Evolutionary conservation across 2,888 invertebrate genomes (phyloP), one percentile per base, ranked within the genome.

Genomic region (Apotomis turbidana): DNA sequence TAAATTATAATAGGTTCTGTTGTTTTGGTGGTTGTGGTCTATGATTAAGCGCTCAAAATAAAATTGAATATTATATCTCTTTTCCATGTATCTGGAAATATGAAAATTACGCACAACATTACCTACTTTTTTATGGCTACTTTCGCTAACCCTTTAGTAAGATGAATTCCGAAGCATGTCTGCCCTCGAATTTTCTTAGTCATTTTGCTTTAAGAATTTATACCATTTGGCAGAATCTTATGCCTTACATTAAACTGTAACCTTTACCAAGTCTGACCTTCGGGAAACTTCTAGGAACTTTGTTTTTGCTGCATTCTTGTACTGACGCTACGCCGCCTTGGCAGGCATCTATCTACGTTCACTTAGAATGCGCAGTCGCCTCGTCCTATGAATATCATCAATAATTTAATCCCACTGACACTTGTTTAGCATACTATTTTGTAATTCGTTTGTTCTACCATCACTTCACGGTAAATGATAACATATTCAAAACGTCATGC

Each of bases 331-430:
- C 70, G 38, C 68, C 46, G 52, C 67, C 68, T 72, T 72, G 68
- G 72, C 52, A 64, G 27, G 46, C 59, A 41, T 69, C 74, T 69
- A 69, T 72, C 73, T 64, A 66, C 66, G 58, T 69, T 68, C 75
- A 75, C 76, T 78, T 75, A 62, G 67, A 80, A 80, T 79, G 78
- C 79, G 15, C 74, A 75, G 74, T 78, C 74, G 76, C 75, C 75
- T 78, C 73, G 74, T 74, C 75, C 76, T 79, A 78, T 78, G 78
- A 79, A 81, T 82, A 78, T n/a, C 70, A 78, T 80, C 78, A 80
- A 81, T 81, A 82, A 79, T 75, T 77, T 80, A 77, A 81, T 78
- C 71, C 71, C 73, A 73, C 70, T 73, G 74, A 75, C 75, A 69
- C 72, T 76, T 66, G 66, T 75, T 78, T 79, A 77, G 74, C 77